Evolutionary conservation across 2,888 invertebrate species (phyloP).

Genomic region (Rotaria macrura): DNA sequence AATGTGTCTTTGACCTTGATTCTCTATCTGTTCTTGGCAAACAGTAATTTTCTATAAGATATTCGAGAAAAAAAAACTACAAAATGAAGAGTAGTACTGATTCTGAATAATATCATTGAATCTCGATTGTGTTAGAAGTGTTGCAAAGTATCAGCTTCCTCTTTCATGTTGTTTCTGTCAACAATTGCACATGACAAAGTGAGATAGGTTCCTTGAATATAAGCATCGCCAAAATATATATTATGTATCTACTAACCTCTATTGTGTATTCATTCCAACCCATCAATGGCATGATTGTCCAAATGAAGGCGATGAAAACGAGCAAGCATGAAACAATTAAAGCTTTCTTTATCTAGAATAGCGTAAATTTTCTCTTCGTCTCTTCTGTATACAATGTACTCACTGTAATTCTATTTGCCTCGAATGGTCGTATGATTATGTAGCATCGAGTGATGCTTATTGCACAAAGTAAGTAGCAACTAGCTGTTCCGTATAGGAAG

Average conservation of each 20-base stretch:
- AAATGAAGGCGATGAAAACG: background rate
- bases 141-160: too few relatives aligned
- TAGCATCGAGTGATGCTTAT: background rate
- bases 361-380: background rate
- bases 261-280: slow-evolving; percentile 5
- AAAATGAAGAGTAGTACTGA: too few relatives aligned
- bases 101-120: too few relatives aligned
- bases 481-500: background rate
- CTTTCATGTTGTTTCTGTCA: too few relatives aligned
- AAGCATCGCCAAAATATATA: too few relatives aligned
- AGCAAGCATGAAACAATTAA: background rate
- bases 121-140: too few relatives aligned
- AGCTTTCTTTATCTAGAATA: background rate
- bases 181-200: too few relatives aligned
- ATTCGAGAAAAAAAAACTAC: too few relatives aligned
- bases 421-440: background rate
- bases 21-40: too few relatives aligned
- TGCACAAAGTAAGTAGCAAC: background rate
- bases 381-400: background rate
- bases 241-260: background rate
- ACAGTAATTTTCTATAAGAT: too few relatives aligned
- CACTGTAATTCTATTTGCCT: background rate
- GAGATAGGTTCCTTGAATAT: too few relatives aligned
- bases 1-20: too few relatives aligned
- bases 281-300: background rate